These are phyloP conservation scores for Coilia nasus DNA, from an alignment of 2,797 vertebrate species.

Conservation along the genomic window DNA sequence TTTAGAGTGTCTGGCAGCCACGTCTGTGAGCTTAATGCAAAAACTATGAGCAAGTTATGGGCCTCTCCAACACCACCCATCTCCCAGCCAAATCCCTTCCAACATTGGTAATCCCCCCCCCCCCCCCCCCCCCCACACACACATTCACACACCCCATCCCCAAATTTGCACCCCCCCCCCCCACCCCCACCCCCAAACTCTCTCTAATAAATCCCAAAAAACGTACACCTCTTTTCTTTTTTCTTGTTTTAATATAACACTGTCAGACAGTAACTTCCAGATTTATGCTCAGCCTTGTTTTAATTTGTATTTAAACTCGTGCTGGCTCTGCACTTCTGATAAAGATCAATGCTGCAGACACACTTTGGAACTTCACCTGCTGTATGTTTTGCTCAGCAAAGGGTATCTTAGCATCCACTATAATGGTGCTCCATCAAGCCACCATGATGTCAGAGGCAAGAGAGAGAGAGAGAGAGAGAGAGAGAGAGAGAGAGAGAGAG, in stretches of 20 bases:
- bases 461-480: background rate
- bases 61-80: conserved; percentile 30
- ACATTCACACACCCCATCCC: no score
- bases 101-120: conserved; percentile 3
- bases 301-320: background rate
- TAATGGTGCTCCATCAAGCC: background rate
- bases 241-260: background rate
- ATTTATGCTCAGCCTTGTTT: background rate
- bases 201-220: conserved; percentile 10
- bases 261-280: conserved; percentile 7
- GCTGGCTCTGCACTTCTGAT: background rate
- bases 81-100: conserved; percentile 20
- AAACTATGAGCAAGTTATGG: conserved; percentile 64
- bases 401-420: conserved; percentile 4
- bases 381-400: background rate
- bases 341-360: background rate
- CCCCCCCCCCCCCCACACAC: background rate
- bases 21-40: conserved; percentile 68
- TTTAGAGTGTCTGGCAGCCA: conserved; percentile 69
- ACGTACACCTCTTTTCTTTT: conserved; percentile 6
- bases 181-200: background rate
- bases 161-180: background rate
- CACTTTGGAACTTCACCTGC: background rate
- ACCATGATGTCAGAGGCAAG: background rate
- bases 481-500: no score